Evolutionary conservation across 92 coral and sea anemone genomes (phyloP).

Genomic region (Phenganax marumi): DNA sequence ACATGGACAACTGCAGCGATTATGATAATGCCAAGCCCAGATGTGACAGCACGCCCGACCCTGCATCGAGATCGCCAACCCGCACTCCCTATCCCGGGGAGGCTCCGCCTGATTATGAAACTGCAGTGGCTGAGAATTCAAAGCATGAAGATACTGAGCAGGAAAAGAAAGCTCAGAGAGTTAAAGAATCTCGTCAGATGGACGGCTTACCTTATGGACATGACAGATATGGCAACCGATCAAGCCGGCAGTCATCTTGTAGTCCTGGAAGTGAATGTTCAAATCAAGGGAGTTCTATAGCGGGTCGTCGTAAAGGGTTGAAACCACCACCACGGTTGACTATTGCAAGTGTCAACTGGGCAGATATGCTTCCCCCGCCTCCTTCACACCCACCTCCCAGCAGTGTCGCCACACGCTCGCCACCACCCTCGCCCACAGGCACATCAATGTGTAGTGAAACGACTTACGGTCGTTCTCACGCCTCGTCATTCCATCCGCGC

Average conservation of each 20-base stretch:
- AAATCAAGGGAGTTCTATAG: conserved; percentile 39
- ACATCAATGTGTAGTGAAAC: conserved; percentile 71
- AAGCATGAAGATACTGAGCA: neutral
- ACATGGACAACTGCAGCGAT: conserved; percentile 10
- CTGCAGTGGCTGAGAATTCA: conserved; percentile 34
- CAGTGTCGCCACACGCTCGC: conserved; percentile 97
- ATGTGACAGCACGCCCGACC: conserved; percentile 8
- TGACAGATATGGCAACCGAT: conserved; percentile 29
- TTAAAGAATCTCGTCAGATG: neutral
- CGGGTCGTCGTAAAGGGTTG: conserved; percentile 66
- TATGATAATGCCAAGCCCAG: conserved; percentile 28
- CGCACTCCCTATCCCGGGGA: conserved; percentile 37
- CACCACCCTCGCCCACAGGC: conserved; percentile 72
- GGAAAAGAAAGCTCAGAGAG: neutral
- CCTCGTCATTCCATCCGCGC: conserved; percentile 52
- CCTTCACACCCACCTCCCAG: conserved; percentile 97
- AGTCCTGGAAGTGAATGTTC: conserved; percentile 48
- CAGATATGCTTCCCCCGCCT: conserved; percentile 94
- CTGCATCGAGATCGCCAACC: neutral
- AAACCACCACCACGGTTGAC: conserved; percentile 94
- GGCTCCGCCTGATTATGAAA: conserved; percentile 44
- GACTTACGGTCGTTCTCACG: conserved; percentile 45
- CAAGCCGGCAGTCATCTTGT: conserved; percentile 37
- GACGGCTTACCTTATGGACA: conserved; percentile 1
- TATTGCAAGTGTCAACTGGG: conserved; percentile 87